Evolutionary conservation across 1,140 invertebrate species (phyloP), one percentile per base, ranked within the genome.

Genomic region (Coptotermes formosanus): DNA sequence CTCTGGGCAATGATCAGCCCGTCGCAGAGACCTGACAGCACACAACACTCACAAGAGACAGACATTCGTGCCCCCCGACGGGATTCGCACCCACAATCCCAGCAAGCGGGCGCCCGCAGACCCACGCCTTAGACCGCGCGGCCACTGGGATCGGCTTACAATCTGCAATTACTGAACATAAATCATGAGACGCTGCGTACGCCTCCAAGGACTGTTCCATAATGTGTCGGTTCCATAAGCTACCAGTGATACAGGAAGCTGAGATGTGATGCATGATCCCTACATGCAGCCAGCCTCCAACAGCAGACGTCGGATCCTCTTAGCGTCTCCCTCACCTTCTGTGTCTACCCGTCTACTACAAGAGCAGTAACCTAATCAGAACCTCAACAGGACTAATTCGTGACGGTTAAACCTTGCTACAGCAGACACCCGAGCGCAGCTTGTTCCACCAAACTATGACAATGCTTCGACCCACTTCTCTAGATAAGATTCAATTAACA

Each of bases 371-470:
- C 64, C 64, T n/a, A 75, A 75, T 75, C 64, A 75, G 9, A 75
- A n/a, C n/a, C 25, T 75, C 64, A 75, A 30, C 64, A 75, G 64
- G 25, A 75, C 64, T 75, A 75, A 75, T 75, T 75, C 64, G 14
- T 75, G 64, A 75, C 64, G 64, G 64, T 75, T 75, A 75, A 75
- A 75, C n/a, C 64, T 25, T 75, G 64, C 64, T 75, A 30, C 64
- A 75, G 25, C 64, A 30, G 64, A 2, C 8, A 21, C 19, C 21
- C 8, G 59, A 64, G 59, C 7, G 59, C 19, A 64, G 19, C 59
- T 64, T 64, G 59, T 64, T 75, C 2, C 64, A 1, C 14, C 16
- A 55, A 55, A 55, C 52, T 19, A 8, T n/a, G n/a, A n/a, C n/a
- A 30, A 30, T 75, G 64, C 16, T 8, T 75, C 7, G 64, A 75